Evolutionary conservation across 2,797 vertebrate species (phyloP), one percentile per base, ranked within the genome.

Genomic region (Sebastes oblongus): DNA sequence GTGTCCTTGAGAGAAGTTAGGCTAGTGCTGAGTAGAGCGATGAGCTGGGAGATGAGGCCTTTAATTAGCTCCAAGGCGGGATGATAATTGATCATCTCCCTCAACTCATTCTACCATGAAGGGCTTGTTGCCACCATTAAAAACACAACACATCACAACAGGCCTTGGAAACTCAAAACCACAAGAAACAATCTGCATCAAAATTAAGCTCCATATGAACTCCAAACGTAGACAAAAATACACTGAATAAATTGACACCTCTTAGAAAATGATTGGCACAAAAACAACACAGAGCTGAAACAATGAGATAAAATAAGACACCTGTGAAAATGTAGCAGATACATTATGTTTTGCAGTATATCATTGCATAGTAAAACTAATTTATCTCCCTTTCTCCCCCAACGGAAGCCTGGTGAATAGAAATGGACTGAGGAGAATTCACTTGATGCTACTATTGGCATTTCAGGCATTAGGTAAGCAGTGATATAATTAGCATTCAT

Each of bases 401-500:
- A 8, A 8, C 36, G 3, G 20, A 75, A 34, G 29, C 60, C 64
- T 6, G 52, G 36, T 67, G 68, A 86, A 90, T 80, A 80, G 82
- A 84, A 91, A 84, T 24, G 13, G 72, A 82, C 80, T n/a, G 32
- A 30, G 58, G 76, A 77, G 88, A 90, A 86, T 86, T 85, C 84
- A 79, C 86, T 85, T 71, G 65, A 85, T 81, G 83, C 84, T 50
- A 75, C 75, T 94, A 95, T 95, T 91, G 95, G 91, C 95, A 93
- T 92, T 89, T 92, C 75, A 76, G 81, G 91, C 88, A 92, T 95
- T 94, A 92, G 89, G 75, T 87, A 84, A 90, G 89, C 89, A 77
- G 80, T 91, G 91, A 92, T 92, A 94, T 92, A 94, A 96, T 96
- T 95, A 95, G 93, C 91, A 92, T 92, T 92, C 93, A 94, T 94